A percentile compares a stretch with the other conserved stretches of the same genome.
Conservation (phyloP, 2,113 vertebrate genomes). For the Nibea albiflora region DNA sequence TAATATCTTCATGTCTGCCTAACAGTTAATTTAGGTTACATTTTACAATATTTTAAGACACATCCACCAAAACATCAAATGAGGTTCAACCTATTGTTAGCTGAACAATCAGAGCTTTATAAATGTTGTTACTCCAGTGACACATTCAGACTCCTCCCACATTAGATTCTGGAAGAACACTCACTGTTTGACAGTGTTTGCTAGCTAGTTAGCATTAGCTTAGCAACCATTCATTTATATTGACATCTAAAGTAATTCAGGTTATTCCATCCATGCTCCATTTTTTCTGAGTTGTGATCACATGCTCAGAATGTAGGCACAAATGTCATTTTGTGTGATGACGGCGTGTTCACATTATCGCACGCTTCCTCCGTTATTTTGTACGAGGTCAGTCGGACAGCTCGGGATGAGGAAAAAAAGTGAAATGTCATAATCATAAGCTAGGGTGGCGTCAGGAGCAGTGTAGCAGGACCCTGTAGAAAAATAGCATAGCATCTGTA, state of each 20-base stretch:
- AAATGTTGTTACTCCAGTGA: neutral
- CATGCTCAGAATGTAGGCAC: neutral
- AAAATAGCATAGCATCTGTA: too few relatives aligned
- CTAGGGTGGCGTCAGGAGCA: too few relatives aligned
- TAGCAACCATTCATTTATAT: neutral
- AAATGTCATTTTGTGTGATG: neutral
- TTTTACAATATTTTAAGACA: neutral
- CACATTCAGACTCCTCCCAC: neutral
- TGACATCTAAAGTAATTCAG: neutral
- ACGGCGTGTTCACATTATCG: too few relatives aligned
- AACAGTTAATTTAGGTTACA: neutral
- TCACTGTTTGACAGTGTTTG: neutral
- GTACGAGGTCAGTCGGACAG: too few relatives aligned
- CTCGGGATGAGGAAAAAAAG: too few relatives aligned
- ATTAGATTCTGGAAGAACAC: neutral
- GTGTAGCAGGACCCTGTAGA: too few relatives aligned
- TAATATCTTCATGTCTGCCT: neutral
- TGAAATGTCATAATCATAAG: too few relatives aligned
- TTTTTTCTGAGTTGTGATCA: too few relatives aligned
- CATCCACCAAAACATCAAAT: neutral
- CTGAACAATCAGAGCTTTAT: neutral
- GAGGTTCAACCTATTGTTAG: neutral
- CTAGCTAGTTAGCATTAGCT: neutral
- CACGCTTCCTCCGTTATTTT: too few relatives aligned
- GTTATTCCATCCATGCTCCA: too few relatives aligned